Base-by-base conservation (phyloP, 2,113 vertebrate species). In the Sakesphorus luctuosus region DNA sequence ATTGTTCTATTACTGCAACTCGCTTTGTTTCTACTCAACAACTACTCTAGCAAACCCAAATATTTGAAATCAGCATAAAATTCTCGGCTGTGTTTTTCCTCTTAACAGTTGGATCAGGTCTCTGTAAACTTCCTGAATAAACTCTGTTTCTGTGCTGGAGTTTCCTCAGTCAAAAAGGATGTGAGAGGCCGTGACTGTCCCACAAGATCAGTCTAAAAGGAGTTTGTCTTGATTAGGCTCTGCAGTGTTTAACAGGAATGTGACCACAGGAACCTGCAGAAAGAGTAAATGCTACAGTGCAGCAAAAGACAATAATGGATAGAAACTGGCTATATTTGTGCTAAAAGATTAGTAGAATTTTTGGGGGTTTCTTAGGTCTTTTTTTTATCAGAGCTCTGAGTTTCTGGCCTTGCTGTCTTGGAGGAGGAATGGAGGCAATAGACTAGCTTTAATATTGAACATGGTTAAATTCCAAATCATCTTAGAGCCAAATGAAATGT, bases 1-100 rank as follows among this genome's bases (percentile, higher is more conserved):
- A 93, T 96, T 92, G 95, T 94, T 93, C 36, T 49, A 75, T 91
- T 93, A 87, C 77, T 95, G 61, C 76, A 84, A 58, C 46, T 93
- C 0, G 16, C 89, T 95, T 95, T 96, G 94, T 92, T 94, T 71
- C 56, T 81, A 81, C 93, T 94, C 75, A 86, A 35, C 88, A 90
- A 86, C 88, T 83, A 62, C 58, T 90, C 65, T 50, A 93, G 73
- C 80, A 75, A 89, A 75, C 61, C 28, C 14, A 1, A 92, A 71
- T 68, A 84, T 63, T 89, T 90, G 80, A 86, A 87, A 91, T 89
- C 63, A 72, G 69, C 89, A 59, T 56, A 20, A 94, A 90, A 84
- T 80, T 63, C n/a, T 29, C 2, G 1, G 46, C 58, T 91, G 50
- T 0, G 0, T 18, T 92, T 84, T 69, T 94, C 55, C 26, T 85